Conservation (phyloP, 2,888 invertebrate species). For the Habrosyne pyritoides region DNA sequence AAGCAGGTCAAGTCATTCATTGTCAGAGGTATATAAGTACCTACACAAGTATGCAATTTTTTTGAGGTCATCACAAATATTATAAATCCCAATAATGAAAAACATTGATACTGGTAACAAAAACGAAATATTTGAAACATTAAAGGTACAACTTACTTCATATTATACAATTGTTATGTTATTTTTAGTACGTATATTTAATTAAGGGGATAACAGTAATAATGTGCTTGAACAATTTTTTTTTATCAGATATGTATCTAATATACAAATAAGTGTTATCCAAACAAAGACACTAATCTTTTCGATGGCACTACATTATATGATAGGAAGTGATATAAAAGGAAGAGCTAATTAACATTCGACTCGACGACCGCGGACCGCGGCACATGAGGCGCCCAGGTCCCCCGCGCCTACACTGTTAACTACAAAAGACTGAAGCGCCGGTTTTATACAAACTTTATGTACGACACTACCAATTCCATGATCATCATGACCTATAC, state of each 20-base stretch:
- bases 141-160: not conserved
- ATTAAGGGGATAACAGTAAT: no score
- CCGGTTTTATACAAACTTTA: conserved; percentile 29
- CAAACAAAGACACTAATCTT: conserved; percentile 26
- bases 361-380: conserved; percentile 61
- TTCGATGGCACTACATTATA: conserved; percentile 36
- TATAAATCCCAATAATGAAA: conserved; percentile 16
- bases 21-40: conserved; percentile 36
- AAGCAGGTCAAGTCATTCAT: conserved; percentile 58
- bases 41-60: conserved; percentile 46
- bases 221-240: not conserved
- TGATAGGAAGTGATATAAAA: conserved; percentile 71
- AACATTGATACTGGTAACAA: not conserved
- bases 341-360: conserved; percentile 79
- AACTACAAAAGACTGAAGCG: conserved; percentile 23
- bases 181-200: not conserved
- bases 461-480: conserved; percentile 11
- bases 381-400: conserved; percentile 62
- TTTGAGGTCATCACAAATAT: conserved; percentile 47
- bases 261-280: conserved; percentile 11
- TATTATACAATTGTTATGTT: conserved; percentile 1
- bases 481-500: conserved; percentile 8
- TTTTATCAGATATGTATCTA: not conserved
- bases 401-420: conserved; percentile 39
- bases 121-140: not conserved